These are phyloP conservation scores for Chlamydotis undulata DNA, from an alignment of 2,113 vertebrate species.

Conservation along the genomic window DNA sequence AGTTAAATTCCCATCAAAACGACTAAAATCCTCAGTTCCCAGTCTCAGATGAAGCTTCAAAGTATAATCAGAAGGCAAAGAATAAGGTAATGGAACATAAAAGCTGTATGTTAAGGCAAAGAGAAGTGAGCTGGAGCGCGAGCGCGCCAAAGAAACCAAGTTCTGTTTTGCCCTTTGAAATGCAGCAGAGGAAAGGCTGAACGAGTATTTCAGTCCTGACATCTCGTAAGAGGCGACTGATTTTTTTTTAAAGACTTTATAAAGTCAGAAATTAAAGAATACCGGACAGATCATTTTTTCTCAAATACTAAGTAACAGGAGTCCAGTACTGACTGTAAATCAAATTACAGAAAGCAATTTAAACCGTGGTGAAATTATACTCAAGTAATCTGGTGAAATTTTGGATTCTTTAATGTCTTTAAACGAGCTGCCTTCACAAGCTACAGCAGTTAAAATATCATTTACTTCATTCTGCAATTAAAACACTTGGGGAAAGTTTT, in stretches of 20 bases:
- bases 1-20: neutral
- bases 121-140: rapidly evolving
- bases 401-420: neutral
- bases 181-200: neutral
- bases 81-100: rapidly evolving
- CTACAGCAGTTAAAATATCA: neutral
- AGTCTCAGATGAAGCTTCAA: neutral
- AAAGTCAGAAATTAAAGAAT: neutral
- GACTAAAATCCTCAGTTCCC: neutral
- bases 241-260: neutral
- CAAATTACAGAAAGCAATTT: neutral
- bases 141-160: too few species aligned
- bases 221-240: rapidly evolving
- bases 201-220: rapidly evolving
- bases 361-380: neutral
- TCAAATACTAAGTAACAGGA: neutral
- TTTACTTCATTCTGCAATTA: neutral
- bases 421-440: neutral
- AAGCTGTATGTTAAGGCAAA: neutral
- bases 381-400: neutral
- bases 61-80: neutral
- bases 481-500: neutral
- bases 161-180: neutral
- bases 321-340: neutral
- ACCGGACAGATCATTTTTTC: neutral